phyloP scores from a whole-genome alignment of 2,113 vertebrate species.

The Heterocephalus glaber region DNA sequence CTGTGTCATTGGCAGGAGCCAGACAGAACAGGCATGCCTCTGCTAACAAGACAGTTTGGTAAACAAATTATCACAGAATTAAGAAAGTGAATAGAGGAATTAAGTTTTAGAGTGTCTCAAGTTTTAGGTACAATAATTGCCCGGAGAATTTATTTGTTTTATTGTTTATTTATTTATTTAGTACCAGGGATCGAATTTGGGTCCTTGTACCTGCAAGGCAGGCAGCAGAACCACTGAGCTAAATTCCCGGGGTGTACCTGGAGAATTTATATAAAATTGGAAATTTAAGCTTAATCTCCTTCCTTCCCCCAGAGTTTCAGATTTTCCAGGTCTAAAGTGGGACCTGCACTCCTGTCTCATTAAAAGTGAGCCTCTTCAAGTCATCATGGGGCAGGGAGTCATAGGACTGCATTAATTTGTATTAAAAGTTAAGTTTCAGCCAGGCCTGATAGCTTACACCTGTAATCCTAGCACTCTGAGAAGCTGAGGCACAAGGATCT shows the following conservation, averaged over 20 bases:
- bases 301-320: neutral
- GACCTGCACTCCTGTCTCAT: neutral
- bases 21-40: neutral
- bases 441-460: neutral
- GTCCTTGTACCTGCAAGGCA: too few species aligned
- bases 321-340: neutral
- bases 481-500: neutral
- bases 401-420: neutral
- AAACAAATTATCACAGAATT: neutral
- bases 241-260: too few species aligned
- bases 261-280: neutral
- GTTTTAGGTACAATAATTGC: slow-evolving; percentile 31
- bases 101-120: neutral
- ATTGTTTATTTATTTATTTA: too few species aligned
- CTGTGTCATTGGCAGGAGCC: neutral
- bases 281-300: neutral
- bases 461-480: neutral
- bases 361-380: neutral
- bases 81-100: neutral
- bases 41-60: neutral
- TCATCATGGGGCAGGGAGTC: neutral
- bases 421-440: neutral
- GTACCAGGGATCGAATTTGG: too few species aligned
- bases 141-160: too few species aligned
- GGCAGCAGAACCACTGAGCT: too few species aligned